Conservation (phyloP, 2,797 vertebrate species). For the Muraenolepis orangiensis region DNA sequence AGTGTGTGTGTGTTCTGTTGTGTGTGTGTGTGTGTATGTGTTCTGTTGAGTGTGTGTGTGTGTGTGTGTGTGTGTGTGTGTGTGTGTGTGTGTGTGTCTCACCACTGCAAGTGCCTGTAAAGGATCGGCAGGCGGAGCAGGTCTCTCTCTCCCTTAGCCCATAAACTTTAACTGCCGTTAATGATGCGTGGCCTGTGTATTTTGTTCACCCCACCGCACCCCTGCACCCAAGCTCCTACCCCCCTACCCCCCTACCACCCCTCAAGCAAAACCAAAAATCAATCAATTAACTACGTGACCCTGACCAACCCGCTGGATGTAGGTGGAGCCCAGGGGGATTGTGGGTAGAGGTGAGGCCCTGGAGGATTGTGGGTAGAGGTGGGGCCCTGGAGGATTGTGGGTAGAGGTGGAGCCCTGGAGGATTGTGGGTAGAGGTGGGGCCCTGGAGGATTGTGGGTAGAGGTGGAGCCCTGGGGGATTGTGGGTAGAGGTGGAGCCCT, state of each 20-base stretch:
- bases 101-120: conserved; percentile 51
- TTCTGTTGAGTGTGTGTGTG: no score
- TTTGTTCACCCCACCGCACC: conserved; percentile 47
- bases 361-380: conserved; percentile 16
- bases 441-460: conserved; percentile 35
- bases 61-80: no score
- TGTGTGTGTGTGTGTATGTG: no score
- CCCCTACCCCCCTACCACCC: no score
- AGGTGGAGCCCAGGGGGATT: conserved; percentile 35
- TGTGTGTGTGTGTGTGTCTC: neutral
- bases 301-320: no score
- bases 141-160: conserved; percentile 51
- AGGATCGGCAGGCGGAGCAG: conserved; percentile 43
- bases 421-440: conserved; percentile 5
- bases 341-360: conserved; percentile 31
- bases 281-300: conserved; percentile 38
- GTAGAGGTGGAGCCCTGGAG: conserved; percentile 32
- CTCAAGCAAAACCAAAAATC: conserved; percentile 15
- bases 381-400: conserved; percentile 32
- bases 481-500: conserved; percentile 31
- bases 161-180: conserved; percentile 70
- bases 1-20: no score
- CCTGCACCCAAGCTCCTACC: no score
- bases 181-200: conserved; percentile 61
- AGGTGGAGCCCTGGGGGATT: conserved; percentile 36